Percentiles rank a stretch among this genome's conserved stretches.
Conservation (phyloP, 2,113 vertebrate species). For the Gorilla gorilla region DNA sequence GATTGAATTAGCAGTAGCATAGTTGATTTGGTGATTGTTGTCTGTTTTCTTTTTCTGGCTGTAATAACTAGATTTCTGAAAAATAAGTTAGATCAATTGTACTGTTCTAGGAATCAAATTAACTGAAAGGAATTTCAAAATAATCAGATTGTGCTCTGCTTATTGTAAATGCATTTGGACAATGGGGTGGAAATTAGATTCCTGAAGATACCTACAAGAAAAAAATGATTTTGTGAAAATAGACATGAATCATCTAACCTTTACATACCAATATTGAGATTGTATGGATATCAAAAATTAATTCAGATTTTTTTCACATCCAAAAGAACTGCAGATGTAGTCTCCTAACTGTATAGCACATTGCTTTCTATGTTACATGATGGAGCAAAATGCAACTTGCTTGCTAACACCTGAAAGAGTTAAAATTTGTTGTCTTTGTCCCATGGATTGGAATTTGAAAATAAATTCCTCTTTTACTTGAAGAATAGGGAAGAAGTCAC, state of each 20-base stretch:
- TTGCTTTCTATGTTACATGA: neutral
- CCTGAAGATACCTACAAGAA: constrained; percentile 30
- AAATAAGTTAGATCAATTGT: constrained; percentile 57
- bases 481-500: neutral
- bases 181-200: constrained; percentile 23
- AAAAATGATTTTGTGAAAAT: constrained; percentile 54
- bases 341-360: neutral
- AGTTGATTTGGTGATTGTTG: constrained; percentile 21
- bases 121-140: constrained; percentile 50
- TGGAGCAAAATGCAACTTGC: neutral
- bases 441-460: neutral
- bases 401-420: neutral
- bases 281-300: constrained; percentile 34
- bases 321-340: neutral
- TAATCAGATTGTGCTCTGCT: constrained; percentile 2
- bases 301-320: neutral
- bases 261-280: constrained; percentile 20
- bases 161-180: constrained; percentile 31
- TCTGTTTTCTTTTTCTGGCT: constrained; percentile 44
- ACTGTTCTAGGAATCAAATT: constrained; percentile 31
- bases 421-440: constrained; percentile 1
- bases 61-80: constrained; percentile 50
- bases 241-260: constrained; percentile 17
- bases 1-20: constrained; percentile 14
- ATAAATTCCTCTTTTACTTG: neutral